Conservation (phyloP, 2,888 invertebrate genomes). For the Drosophila pullipes region DNA sequence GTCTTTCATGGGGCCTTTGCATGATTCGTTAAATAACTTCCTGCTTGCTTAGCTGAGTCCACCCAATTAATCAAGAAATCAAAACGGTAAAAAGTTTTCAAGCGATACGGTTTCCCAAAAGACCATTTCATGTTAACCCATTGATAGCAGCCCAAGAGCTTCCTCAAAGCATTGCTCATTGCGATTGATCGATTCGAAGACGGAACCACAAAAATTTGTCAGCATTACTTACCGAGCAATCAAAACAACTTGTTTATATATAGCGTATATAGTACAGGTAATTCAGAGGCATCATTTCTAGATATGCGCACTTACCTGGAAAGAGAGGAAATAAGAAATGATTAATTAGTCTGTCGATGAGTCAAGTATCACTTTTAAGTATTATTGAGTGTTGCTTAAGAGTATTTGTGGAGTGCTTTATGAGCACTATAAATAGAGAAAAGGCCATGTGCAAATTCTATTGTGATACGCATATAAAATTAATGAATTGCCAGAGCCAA, state of each 20-base stretch:
- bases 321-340: slow-evolving; percentile 45
- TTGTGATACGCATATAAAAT: neutral
- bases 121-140: slow-evolving; percentile 21
- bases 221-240: slow-evolving; percentile 26
- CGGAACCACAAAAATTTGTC: slow-evolving; percentile 10
- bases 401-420: slow-evolving; percentile 3
- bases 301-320: slow-evolving; percentile 60
- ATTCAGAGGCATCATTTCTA: slow-evolving; percentile 15
- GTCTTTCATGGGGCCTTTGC: slow-evolving; percentile 29
- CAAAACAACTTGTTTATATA: neutral
- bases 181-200: slow-evolving; percentile 6
- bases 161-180: slow-evolving; percentile 59
- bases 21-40: slow-evolving; percentile 59
- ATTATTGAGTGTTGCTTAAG: neutral
- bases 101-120: slow-evolving; percentile 54
- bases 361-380: slow-evolving; percentile 22
- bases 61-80: slow-evolving; percentile 64
- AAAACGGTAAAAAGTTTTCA: slow-evolving; percentile 54
- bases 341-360: slow-evolving; percentile 52
- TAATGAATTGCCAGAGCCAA: slow-evolving; percentile 25
- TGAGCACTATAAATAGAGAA: neutral
- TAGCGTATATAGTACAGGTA: too few species aligned
- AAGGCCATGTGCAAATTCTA: slow-evolving; percentile 14
- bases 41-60: slow-evolving; percentile 57
- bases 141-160: slow-evolving; percentile 35